Evolutionary conservation across 1,140 invertebrate species (phyloP).

Genomic region (Papilio machaon): DNA sequence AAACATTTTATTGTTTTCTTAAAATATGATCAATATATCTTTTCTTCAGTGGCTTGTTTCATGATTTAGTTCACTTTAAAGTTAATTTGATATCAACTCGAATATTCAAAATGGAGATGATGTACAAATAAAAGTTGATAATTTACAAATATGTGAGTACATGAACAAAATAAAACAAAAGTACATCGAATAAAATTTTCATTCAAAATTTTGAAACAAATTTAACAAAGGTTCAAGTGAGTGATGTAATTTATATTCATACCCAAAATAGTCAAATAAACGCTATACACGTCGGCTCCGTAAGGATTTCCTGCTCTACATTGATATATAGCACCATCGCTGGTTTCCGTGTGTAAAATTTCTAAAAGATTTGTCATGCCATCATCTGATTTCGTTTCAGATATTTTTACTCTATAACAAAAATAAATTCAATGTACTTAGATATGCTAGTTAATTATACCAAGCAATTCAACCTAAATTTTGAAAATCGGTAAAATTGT

Average conservation of each 20-base stretch:
- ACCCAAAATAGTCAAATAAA: constrained; percentile 93
- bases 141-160: neutral
- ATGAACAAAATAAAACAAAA: neutral
- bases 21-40: no score
- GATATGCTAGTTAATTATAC: no score
- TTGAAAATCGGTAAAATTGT: no score
- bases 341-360: constrained; percentile 84
- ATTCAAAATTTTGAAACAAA: neutral
- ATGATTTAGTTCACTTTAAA: no score
- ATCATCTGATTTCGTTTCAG: constrained; percentile 84
- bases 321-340: constrained; percentile 92
- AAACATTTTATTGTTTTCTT: neutral
- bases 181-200: neutral
- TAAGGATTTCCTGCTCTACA: constrained; percentile 93
- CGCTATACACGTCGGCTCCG: constrained; percentile 90
- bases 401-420: constrained; percentile 82
- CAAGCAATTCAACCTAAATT: no score
- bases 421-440: constrained; percentile 16
- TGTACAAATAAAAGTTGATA: no score
- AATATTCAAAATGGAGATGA: no score
- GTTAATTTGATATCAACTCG: no score
- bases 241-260: constrained; percentile 42
- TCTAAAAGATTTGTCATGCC: constrained; percentile 84
- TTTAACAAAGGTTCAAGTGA: neutral
- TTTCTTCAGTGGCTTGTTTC: no score